These are phyloP conservation scores for Leguminivora glycinivorella DNA, from an alignment of 1,140 invertebrate genomes.

Conservation along the genomic window DNA sequence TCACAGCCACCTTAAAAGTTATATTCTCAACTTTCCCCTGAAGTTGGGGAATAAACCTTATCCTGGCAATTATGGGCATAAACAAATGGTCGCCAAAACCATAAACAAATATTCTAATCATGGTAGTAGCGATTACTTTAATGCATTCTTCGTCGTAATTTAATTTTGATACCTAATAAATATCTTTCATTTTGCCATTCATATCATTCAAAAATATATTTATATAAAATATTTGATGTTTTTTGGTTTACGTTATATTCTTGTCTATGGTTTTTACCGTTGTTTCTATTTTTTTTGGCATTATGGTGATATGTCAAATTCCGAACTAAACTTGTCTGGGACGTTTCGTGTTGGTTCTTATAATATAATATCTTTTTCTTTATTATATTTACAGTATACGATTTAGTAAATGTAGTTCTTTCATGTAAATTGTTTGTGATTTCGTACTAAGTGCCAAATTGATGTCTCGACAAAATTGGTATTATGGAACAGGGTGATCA, in stretches of 20 bases:
- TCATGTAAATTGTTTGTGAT: conserved; percentile 63
- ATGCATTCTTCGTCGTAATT: neutral
- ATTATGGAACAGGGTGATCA: conserved; percentile 75
- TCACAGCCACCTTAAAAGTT: no score
- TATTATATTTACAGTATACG: conserved; percentile 61
- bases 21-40: neutral
- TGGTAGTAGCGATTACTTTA: no score
- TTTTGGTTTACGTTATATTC: neutral
- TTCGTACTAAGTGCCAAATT: conserved; percentile 72
- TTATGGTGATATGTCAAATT: conserved; percentile 70
- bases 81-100: no score
- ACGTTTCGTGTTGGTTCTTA: conserved; percentile 65
- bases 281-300: conserved; percentile 64
- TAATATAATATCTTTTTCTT: conserved; percentile 61
- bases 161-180: neutral
- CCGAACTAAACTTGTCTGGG: conserved; percentile 69
- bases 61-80: neutral
- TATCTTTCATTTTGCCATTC: no score
- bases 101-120: no score
- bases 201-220: neutral
- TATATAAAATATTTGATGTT: neutral
- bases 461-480: conserved; percentile 62
- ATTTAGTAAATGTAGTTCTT: conserved; percentile 66
- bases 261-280: conserved; percentile 68
- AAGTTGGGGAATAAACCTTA: neutral